phyloP scores from a whole-genome alignment of 2,113 vertebrate species.

The Ondatra zibethicus region DNA sequence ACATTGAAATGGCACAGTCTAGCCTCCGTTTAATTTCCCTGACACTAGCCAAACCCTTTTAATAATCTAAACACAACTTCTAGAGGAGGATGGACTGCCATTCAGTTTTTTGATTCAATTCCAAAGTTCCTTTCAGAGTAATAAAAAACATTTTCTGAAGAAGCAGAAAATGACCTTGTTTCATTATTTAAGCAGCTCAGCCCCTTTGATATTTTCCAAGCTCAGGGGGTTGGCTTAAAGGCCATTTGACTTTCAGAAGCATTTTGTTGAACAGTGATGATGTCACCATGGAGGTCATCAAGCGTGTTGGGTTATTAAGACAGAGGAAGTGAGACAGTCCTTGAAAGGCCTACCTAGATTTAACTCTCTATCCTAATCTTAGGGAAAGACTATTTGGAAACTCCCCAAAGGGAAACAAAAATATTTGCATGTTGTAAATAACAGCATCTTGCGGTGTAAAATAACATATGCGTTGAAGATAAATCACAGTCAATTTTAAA shows the following conservation, averaged over 20 bases:
- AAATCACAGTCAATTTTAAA: slow-evolving; percentile 25
- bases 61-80: slow-evolving; percentile 77
- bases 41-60: slow-evolving; percentile 68
- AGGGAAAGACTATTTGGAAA: neutral
- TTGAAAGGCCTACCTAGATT: slow-evolving; percentile 42
- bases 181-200: slow-evolving; percentile 72
- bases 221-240: slow-evolving; percentile 73
- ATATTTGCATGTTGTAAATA: neutral
- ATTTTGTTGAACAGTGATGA: slow-evolving; percentile 44
- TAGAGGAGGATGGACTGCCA: slow-evolving; percentile 76
- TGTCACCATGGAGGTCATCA: slow-evolving; percentile 44
- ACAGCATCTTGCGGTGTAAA: neutral
- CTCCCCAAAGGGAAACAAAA: neutral
- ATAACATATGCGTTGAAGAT: neutral
- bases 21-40: slow-evolving; percentile 73
- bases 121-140: slow-evolving; percentile 85
- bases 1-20: slow-evolving; percentile 47
- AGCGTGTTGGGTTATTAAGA: neutral
- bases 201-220: slow-evolving; percentile 60
- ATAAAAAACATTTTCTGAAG: slow-evolving; percentile 86
- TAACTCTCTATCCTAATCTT: slow-evolving; percentile 3
- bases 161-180: slow-evolving; percentile 79
- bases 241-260: slow-evolving; percentile 58
- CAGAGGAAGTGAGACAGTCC: neutral
- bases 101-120: slow-evolving; percentile 81